Base-by-base conservation (phyloP, 2,888 invertebrate genomes). In the Nyleta sp. region DNA sequence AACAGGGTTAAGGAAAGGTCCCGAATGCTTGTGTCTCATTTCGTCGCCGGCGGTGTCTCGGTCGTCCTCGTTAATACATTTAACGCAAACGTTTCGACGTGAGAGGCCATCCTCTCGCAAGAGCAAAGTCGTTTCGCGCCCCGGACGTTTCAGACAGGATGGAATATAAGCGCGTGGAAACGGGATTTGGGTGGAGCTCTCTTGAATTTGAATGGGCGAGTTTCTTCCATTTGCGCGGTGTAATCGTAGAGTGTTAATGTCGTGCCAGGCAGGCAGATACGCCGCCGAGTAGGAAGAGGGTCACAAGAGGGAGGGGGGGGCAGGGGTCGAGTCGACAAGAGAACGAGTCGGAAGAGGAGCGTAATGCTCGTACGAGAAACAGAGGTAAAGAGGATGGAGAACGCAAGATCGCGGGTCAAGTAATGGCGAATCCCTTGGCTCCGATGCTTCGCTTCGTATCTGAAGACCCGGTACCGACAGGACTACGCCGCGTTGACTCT, bases 201-300 rank as follows among this genome's bases (percentile, higher is more conserved):
- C 83, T 81, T 84, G 84, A 84, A 84, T 84, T 84, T 84, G 83
- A 84, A 84, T 82, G 82, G 83, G 84, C 81, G 82, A 83, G 83
- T 83, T 84, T 82, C 84, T 84, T 85, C 84, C 83, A 84, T 84
- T 84, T 82, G 82, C 80, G 73, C 75, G 78, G 77, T 80, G 84
- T 85, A 84, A 85, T 86, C 83, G 84, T 72, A 71, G 78, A 70
- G 83, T 83, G 85, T 85, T 86, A 85, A 86, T 84, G 84, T 83
- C 81, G 78, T 67, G 60, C 78, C 65, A 64, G 52, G 40, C 74
- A 50, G 74, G 72, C 74, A 71, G 72, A 70, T 77, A 80, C 77
- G 70, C 31, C 52, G 24, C 18, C 11, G 33, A 42, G 48, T 50
- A 48, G 59, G n/a, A 46, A 55, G 65, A 48, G 59, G 64, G 53